Evolutionary conservation across 1,140 invertebrate species (phyloP), one percentile per base, ranked within the genome.

Genomic region (Venustaconcha ellipsiformis): DNA sequence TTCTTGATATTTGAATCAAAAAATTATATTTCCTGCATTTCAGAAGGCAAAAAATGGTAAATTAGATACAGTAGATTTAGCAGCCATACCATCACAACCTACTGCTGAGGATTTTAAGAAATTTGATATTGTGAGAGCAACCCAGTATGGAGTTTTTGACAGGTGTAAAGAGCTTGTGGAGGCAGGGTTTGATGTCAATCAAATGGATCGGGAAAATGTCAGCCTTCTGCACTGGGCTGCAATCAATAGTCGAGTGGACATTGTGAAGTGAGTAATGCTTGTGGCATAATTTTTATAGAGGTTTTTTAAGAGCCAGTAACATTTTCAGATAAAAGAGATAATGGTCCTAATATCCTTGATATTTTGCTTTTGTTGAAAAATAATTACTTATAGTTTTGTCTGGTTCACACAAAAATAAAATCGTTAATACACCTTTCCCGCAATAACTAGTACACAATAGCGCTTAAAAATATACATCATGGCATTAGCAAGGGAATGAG

Each of bases 141-240:
- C 96, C 37, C 89, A 95, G 92, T 98, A 97, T 92, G 97, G 97
- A 20, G 94, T 95, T 17, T 93, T 96, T 85, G 93, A 93, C 63
- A 91, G 96, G 82, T 95, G 96, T 23, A 93, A 94, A 76, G 95
- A 97, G 87, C 91, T 99, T 6, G 92, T 99, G 2, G 96, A 99
- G 83, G 95, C 97, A 90, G 96, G 88, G 11, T 81, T 76, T 78
- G 85, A 90, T 85, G 90, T 90, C 23, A 91, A 91, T 76, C 70
- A 81, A 57, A 87, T 88, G 78, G 91, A 92, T 81, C 75, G 79
- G 67, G 92, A 92, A 79, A 91, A 91, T 82, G 91, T 92, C 78
- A 91, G 97, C 4, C 90, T 99, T n/a, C 91, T 99, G 1, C 98
- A 99, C 88, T 99, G 98, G 98, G 98, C 98, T 23, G 95, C 98